phyloP scores from a whole-genome alignment of 2,797 vertebrate species.

The Chelmon rostratus region DNA sequence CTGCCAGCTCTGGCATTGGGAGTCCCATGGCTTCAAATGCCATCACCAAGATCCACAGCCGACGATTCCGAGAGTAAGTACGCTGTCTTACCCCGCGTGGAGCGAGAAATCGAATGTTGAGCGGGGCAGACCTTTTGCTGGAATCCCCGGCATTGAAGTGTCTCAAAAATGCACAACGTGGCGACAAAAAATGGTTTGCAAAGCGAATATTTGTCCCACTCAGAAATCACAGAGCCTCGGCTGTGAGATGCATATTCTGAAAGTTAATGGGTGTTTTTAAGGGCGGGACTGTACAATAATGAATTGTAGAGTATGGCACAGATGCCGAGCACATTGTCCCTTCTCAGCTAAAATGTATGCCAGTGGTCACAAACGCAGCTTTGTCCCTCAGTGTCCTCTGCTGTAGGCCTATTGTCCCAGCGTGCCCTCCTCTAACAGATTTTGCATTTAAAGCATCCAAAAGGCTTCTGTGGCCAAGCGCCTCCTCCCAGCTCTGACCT shows the following conservation, averaged over 20 bases:
- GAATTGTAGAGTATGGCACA: slow-evolving; percentile 77
- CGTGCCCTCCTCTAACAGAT: slow-evolving; percentile 73
- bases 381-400: slow-evolving; percentile 74
- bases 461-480: slow-evolving; percentile 58
- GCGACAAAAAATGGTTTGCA: slow-evolving; percentile 35
- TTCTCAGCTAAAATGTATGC: slow-evolving; percentile 77
- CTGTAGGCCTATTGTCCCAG: slow-evolving; percentile 80
- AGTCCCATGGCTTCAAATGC: slow-evolving; percentile 98
- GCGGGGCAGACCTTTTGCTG: slow-evolving; percentile 16
- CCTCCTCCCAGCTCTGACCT: slow-evolving; percentile 60
- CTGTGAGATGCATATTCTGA: slow-evolving; percentile 44
- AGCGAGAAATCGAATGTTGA: slow-evolving; percentile 1
- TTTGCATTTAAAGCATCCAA: slow-evolving; percentile 72
- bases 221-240: slow-evolving; percentile 55
- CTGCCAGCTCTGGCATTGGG: slow-evolving; percentile 96
- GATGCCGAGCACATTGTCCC: slow-evolving; percentile 65
- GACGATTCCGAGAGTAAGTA: slow-evolving; percentile 98
- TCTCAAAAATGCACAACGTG: slow-evolving; percentile 45
- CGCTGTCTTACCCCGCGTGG: neutral
- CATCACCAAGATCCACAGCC: slow-evolving; percentile 99
- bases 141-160: slow-evolving; percentile 42
- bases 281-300: slow-evolving; percentile 74
- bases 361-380: slow-evolving; percentile 72
- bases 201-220: slow-evolving; percentile 71
- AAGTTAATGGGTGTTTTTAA: slow-evolving; percentile 65